phyloP scores from a whole-genome alignment of 2,888 invertebrate species.

The Coelogynopora nodosa region DNA sequence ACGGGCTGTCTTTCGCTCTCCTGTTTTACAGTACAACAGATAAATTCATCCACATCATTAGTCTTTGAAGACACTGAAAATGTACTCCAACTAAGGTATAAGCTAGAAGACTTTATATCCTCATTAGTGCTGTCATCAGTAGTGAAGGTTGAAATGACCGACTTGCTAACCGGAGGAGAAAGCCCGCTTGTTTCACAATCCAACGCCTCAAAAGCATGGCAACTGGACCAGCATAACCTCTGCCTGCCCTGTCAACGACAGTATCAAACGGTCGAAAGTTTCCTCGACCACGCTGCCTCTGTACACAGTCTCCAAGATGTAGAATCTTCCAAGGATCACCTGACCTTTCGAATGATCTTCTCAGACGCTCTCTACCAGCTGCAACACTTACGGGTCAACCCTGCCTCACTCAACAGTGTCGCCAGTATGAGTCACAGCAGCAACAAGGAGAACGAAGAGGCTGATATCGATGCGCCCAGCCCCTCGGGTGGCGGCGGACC shows the following conservation, averaged over 20 bases:
- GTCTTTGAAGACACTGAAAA: neutral
- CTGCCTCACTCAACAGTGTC: neutral
- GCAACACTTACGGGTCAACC: neutral
- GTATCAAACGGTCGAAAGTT: neutral
- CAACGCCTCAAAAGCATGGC: neutral
- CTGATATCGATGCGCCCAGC: neutral
- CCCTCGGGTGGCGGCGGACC: neutral
- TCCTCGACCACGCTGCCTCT: neutral
- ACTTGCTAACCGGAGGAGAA: neutral
- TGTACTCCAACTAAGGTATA: neutral
- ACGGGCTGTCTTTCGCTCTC: neutral
- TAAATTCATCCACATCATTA: neutral
- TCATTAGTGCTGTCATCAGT: neutral
- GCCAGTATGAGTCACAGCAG: conserved; percentile 4
- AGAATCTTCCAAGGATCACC: neutral
- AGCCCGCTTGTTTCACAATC: neutral
- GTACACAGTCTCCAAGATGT: neutral
- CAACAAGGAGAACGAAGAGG: conserved; percentile 14
- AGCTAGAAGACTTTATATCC: neutral
- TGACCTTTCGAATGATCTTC: neutral
- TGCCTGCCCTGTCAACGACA: neutral
- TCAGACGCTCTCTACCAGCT: neutral
- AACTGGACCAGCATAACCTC: neutral
- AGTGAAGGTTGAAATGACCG: neutral
- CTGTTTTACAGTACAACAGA: neutral